Base-by-base conservation (phyloP, 2,113 vertebrate genomes). In the Garra rufa region DNA sequence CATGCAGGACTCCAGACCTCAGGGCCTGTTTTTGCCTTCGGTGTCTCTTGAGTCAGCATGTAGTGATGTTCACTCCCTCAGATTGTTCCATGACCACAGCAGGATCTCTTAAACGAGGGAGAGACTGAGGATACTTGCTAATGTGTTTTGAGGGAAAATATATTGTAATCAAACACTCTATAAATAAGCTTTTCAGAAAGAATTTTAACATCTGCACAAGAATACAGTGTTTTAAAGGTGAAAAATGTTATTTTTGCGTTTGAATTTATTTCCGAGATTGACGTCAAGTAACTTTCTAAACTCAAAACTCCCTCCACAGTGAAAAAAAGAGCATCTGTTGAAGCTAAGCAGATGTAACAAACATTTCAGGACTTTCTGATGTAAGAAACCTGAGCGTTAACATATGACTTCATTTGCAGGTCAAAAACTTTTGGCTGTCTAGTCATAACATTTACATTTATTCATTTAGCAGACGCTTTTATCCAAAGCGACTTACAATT, bases 31-130 rank as follows among this genome's bases (percentile, higher is more conserved):
- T 77, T 65, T 65, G n/a, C 14, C 57, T 65, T 46, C 61, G 19
- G n/a, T 7, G 59, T 44, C 17, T 80, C 59, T 80, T 59, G 55
- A 30, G 76, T 78, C 76, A 78, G 52, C 76, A 43, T 43, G 11
- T 61, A n/a, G n/a, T 0, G 21, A 44, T 41, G 34, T 46, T 75
- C 24, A 75, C 30, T 61, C 55, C 38, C 55, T 78, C 57, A 93
- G 88, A 92, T 91, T 83, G 75, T 83, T 73, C 80, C 89, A 71
- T 85, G 84, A 85, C 85, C 82, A 84, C 86, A 55, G 83, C 71
- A 8, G 57, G 48, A 52, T 26, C 38, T 76, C 65, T 50, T 17
- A 19, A 80, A 57, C 13, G 14, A 41, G 74, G 34, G 77, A 13
- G 55, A 28, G 71, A 50, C 55, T 73, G n/a, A 76, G 61, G 30